Evolutionary conservation across 2,888 invertebrate genomes (phyloP).

Genomic region (Caenorhabditis doughertyi): DNA sequence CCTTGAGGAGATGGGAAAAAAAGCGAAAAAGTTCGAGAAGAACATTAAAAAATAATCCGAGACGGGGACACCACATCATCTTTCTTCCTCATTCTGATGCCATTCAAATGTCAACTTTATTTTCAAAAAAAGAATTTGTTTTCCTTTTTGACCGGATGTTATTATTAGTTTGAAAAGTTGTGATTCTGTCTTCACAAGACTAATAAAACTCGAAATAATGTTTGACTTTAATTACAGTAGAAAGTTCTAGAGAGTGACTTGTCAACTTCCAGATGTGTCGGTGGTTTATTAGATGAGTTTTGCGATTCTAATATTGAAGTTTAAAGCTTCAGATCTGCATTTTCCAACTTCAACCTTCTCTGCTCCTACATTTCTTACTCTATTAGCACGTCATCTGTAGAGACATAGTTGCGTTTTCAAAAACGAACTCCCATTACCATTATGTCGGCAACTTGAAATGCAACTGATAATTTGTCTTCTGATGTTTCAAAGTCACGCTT

Average conservation of each 20-base stretch:
- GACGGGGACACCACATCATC: conserved; percentile 7
- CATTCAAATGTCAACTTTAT: conserved; percentile 1
- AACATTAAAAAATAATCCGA: conserved; percentile 44
- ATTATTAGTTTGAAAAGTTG: too few relatives aligned
- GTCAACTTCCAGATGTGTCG: too few relatives aligned
- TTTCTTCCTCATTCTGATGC: conserved; percentile 8
- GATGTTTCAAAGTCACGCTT: conserved; percentile 8
- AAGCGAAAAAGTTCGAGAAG: conserved; percentile 28
- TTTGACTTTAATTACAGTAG: too few relatives aligned
- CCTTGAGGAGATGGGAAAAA: conserved; percentile 38
- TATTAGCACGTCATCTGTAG: too few relatives aligned
- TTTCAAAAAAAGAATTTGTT: conserved; percentile 1
- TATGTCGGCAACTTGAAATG: conserved; percentile 24
- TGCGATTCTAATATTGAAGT: too few relatives aligned
- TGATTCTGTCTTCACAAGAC: background rate
- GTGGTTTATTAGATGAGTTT: too few relatives aligned
- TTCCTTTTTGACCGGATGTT: background rate
- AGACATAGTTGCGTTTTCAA: too few relatives aligned
- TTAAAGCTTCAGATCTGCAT: too few relatives aligned
- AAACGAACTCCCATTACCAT: background rate
- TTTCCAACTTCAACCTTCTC: too few relatives aligned
- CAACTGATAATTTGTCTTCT: background rate
- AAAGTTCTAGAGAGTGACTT: too few relatives aligned
- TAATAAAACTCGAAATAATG: background rate
- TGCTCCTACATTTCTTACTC: too few relatives aligned